Base-by-base conservation (phyloP, 2,113 vertebrate genomes). In the Phodopus roborovskii region DNA sequence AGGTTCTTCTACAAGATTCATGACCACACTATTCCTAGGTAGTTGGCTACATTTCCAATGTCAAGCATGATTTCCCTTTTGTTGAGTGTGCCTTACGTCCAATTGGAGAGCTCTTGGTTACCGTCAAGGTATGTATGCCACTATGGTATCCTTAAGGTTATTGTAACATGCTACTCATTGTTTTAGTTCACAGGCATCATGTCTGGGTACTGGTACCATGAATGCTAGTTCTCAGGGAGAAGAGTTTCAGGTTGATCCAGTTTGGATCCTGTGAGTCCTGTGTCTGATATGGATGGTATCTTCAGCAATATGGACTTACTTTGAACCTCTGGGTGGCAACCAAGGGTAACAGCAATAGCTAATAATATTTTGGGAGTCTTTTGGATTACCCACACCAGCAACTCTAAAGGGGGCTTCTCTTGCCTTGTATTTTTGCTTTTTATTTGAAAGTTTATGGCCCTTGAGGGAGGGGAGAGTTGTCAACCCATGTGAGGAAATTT, bases 401-500 rank as follows among this genome's bases (percentile, higher is more conserved):
- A 42, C 24, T 83, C 20, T 39, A 42, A 16, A 9, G n/a, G 79
- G 42, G 13, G 11, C 7, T 30, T 84, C n/a, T 62, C 24, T 84
- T 42, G 26, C 7, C 56, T 62, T 83, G 56, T 28, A 10, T 62
- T 45, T 64, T 45, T 62, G 28, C 58, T 83, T 60, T 64, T 84
- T 42, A 26, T 11, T 84, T 42, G 58, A 42, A 62, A 64, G 24
- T 64, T n/a, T 62, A 84, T 17, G 81, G 58, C 58, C 30, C 26
- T 64, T 0, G 3, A 24, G 24, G 13, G 7, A 17, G 13, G 24
- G 7, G 16, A 30, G 4, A 0, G 10, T 30, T 28, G 58, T 30
- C 58, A 64, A 83, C 13, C 26, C 39, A 45, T 64, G n/a, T 42
- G 26, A 62, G n/a, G 24, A 84, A 64, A 62, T 84, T 42, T 30